Conservation (phyloP, 1,140 invertebrate genomes). For the Drosophila albomicans region DNA sequence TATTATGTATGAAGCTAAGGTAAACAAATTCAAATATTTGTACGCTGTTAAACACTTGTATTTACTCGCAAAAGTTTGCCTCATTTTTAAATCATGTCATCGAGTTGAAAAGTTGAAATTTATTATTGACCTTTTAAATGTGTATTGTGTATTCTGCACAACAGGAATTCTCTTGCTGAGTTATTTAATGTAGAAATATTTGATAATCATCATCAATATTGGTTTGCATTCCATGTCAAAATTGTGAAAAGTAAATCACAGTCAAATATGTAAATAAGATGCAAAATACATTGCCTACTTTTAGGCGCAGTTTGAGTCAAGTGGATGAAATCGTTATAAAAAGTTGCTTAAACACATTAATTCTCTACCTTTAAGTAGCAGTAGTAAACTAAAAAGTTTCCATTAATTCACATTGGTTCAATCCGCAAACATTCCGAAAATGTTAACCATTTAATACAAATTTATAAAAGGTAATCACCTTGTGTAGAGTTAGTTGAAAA, state of each 20-base stretch:
- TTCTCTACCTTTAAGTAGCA: no score
- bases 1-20: background rate
- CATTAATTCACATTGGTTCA: no score
- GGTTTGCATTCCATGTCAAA: background rate
- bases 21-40: conserved; percentile 23
- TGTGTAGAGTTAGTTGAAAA: no score
- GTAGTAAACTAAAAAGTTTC: no score
- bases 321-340: no score
- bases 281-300: background rate
- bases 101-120: conserved; percentile 17
- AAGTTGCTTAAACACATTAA: no score
- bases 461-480: no score
- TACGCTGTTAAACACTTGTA: background rate
- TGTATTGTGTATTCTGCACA: background rate
- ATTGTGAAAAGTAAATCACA: background rate
- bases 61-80: conserved; percentile 10
- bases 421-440: no score
- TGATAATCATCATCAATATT: conserved; percentile 8
- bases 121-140: conserved; percentile 25
- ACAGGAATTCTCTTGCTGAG: background rate
- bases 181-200: background rate
- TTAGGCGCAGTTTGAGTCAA: background rate
- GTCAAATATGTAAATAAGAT: background rate
- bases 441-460: no score
- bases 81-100: conserved; percentile 29